Percentiles rank a stretch among this genome's conserved stretches.
Conservation (phyloP, 2,888 invertebrate species). For the Lasioglossum lativentre region DNA sequence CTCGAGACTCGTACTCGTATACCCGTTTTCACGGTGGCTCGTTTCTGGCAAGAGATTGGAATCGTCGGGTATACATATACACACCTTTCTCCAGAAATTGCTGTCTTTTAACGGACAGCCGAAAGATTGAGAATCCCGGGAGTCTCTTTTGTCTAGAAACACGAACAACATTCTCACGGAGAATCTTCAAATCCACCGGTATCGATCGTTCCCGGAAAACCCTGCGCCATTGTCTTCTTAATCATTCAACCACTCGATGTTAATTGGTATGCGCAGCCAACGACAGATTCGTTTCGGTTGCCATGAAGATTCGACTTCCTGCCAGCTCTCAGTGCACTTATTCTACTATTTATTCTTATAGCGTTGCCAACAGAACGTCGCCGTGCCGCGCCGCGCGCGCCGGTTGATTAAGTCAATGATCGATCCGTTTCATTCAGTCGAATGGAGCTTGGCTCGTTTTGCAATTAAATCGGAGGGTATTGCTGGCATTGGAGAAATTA, state of each 20-base stretch:
- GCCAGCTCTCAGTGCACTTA: not conserved
- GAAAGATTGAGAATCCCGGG: not conserved
- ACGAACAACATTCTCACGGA: not conserved
- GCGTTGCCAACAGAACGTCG: not conserved
- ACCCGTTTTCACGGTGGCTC: not conserved
- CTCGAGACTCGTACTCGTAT: not conserved
- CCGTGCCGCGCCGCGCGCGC: too few species aligned
- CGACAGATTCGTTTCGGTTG: not conserved
- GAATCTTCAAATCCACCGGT: not conserved
- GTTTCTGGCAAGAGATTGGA: constrained; percentile 14
- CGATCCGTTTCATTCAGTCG: not conserved
- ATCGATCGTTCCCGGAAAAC: not conserved
- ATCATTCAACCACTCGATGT: constrained; percentile 1
- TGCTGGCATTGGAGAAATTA: too few species aligned
- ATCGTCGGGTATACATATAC: not conserved
- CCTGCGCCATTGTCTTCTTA: not conserved
- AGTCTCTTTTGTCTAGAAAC: not conserved
- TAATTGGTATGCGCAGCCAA: not conserved
- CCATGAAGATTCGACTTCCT: not conserved
- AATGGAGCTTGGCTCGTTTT: not conserved
- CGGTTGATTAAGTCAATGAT: not conserved
- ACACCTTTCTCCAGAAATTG: constrained; percentile 10
- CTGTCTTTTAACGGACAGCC: not conserved
- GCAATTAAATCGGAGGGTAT: not conserved
- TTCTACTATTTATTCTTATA: not conserved